Evolutionary conservation across 2,113 vertebrate species (phyloP).

Genomic region (Macrotus californicus): DNA sequence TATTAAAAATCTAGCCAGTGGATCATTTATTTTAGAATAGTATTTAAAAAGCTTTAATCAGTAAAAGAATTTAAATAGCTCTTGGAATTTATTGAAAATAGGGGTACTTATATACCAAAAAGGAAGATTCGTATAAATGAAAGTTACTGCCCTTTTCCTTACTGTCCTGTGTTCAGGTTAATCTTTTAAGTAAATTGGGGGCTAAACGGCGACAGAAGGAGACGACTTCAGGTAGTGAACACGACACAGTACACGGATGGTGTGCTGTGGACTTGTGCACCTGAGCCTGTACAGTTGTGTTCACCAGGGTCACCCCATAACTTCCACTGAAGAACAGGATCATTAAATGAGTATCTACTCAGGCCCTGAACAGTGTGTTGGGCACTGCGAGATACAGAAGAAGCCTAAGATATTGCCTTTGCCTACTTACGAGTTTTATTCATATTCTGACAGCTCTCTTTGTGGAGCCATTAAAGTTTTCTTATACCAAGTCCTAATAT

Average conservation of each 20-base stretch:
- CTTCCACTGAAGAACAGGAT: neutral
- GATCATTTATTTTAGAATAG: constrained; percentile 21
- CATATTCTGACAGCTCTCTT: neutral
- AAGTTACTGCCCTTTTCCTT: constrained; percentile 31
- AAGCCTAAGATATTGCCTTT: neutral
- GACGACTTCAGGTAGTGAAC: no score
- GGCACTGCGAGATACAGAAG: neutral
- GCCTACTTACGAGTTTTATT: neutral
- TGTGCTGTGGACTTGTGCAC: no score
- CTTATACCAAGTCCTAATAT: neutral
- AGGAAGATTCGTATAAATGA: constrained; percentile 39
- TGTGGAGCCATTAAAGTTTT: neutral
- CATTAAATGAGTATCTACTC: constrained; percentile 30
- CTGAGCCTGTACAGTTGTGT: no score
- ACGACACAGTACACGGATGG: no score
- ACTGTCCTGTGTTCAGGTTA: constrained; percentile 31
- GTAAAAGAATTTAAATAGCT: constrained; percentile 6
- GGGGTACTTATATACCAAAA: constrained; percentile 22
- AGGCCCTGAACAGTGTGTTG: neutral
- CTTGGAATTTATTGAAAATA: constrained; percentile 38
- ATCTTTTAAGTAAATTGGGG: constrained; percentile 25
- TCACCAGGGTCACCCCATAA: no score
- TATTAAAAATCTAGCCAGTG: neutral
- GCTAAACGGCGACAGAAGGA: no score
- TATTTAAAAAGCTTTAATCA: neutral